phyloP scores from a whole-genome alignment of 2,113 vertebrate species.

The Acinonyx jubatus region DNA sequence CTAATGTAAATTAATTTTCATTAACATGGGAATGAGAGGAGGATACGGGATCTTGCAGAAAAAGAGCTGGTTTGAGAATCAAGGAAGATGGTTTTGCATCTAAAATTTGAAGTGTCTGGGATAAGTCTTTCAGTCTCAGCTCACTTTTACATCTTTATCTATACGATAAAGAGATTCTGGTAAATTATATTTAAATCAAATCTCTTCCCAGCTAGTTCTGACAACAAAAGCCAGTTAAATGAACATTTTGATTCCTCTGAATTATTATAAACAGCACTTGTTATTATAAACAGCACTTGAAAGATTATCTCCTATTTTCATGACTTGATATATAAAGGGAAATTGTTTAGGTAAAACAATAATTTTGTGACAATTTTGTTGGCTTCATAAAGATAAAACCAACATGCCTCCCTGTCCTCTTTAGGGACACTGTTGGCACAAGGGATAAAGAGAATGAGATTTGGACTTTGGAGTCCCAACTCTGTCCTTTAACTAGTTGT shows the following conservation, averaged over 20 bases:
- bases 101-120: background rate
- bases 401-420: background rate
- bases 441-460: background rate
- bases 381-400: background rate
- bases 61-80: constrained; percentile 19
- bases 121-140: background rate
- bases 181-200: constrained; percentile 19
- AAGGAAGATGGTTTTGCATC: constrained; percentile 8
- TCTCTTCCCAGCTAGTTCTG: background rate
- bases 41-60: background rate
- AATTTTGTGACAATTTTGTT: background rate
- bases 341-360: background rate
- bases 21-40: constrained; percentile 56
- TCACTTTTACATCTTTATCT: background rate
- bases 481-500: background rate
- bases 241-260: background rate
- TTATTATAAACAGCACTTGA: background rate
- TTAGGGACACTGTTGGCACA: background rate
- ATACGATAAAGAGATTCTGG: background rate
- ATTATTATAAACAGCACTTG: background rate
- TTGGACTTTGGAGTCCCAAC: background rate
- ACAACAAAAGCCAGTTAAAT: background rate
- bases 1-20: constrained; percentile 73
- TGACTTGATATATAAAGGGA: background rate
- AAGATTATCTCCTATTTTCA: background rate